phyloP scores from a whole-genome alignment of 2,797 vertebrate genomes.

The Melanotaenia parkinsoni region DNA sequence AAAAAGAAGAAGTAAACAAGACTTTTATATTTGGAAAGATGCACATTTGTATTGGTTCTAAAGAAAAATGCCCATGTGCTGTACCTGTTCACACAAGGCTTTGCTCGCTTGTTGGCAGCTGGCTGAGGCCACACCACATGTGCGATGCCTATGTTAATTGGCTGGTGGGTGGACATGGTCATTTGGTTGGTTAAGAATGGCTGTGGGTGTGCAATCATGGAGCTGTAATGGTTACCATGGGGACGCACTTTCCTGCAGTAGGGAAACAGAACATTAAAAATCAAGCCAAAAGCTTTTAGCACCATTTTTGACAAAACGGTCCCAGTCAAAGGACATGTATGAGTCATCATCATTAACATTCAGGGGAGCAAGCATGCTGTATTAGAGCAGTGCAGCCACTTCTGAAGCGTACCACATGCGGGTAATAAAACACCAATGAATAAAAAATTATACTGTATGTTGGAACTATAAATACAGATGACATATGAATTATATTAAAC shows the following conservation, averaged over 20 bases:
- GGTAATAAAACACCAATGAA: constrained; percentile 26
- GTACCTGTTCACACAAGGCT: constrained; percentile 93
- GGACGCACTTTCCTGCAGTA: constrained; percentile 92
- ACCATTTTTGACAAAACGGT: constrained; percentile 63
- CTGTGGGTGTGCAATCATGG: constrained; percentile 93
- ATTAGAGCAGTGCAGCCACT: constrained; percentile 33
- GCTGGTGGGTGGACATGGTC: constrained; percentile 95
- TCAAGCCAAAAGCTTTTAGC: constrained; percentile 63
- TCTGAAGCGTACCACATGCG: constrained; percentile 31
- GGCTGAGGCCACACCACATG: constrained; percentile 98
- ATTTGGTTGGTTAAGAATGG: constrained; percentile 96
- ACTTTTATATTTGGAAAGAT: constrained; percentile 2
- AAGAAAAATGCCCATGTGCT: constrained; percentile 13
- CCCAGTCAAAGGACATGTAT: constrained; percentile 61
- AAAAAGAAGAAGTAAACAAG: neutral
- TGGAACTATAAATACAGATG: constrained; percentile 1
- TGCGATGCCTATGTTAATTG: constrained; percentile 97
- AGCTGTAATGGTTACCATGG: constrained; percentile 94
- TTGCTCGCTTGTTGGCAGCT: constrained; percentile 92
- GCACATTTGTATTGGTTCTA: neutral
- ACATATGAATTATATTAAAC: neutral
- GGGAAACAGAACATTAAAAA: constrained; percentile 66
- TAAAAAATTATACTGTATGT: neutral
- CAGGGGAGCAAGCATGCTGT: constrained; percentile 49
- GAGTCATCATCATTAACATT: constrained; percentile 78